Evolutionary conservation across 1,140 invertebrate genomes (phyloP).

Genomic region (Drosophila tani): DNA sequence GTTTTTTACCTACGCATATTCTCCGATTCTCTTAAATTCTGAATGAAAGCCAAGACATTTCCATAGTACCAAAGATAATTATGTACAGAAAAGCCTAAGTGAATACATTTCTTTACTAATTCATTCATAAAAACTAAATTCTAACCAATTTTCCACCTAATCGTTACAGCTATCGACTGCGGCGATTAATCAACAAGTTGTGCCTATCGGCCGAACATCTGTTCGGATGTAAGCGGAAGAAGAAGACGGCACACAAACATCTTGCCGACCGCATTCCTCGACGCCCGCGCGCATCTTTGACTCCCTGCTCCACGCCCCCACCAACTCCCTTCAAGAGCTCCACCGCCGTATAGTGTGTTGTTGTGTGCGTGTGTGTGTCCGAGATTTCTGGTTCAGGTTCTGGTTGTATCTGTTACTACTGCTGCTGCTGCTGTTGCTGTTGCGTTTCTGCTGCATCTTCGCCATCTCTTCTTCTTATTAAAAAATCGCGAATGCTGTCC

Average conservation of each 20-base stretch:
- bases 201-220: constrained; percentile 37
- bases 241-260: constrained; percentile 67
- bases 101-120: neutral
- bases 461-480: constrained; percentile 29
- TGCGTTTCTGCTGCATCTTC: constrained; percentile 37
- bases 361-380: constrained; percentile 15
- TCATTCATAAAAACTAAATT: neutral
- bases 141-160: neutral
- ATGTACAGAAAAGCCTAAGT: too few relatives aligned
- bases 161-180: neutral
- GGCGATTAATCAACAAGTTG: constrained; percentile 60
- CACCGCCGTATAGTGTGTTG: neutral
- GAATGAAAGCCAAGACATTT: too few relatives aligned
- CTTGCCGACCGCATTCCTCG: constrained; percentile 29
- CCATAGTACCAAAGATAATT: too few relatives aligned
- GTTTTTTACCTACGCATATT: too few relatives aligned
- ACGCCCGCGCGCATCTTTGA: constrained; percentile 39
- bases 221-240: constrained; percentile 45
- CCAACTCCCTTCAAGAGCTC: constrained; percentile 7
- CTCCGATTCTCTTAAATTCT: too few relatives aligned
- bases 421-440: constrained; percentile 29
- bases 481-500: constrained; percentile 14
- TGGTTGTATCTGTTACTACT: constrained; percentile 24
- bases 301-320: constrained; percentile 29
- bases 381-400: constrained; percentile 43